Base-by-base conservation (phyloP, 2,888 invertebrate genomes). In the Scotopteryx bipunctaria region DNA sequence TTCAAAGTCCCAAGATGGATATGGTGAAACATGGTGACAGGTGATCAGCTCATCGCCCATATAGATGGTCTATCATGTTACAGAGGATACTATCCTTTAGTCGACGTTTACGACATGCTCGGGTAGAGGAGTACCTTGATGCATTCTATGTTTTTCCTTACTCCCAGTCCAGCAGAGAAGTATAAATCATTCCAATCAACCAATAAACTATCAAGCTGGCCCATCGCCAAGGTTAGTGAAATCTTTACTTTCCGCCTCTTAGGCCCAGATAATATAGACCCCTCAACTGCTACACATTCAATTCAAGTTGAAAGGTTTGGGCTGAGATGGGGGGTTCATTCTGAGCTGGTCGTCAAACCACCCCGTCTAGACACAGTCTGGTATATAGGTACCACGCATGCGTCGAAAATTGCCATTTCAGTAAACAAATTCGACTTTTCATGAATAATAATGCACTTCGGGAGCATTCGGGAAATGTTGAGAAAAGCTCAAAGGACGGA, bases 291-390 rank as follows among this genome's bases (percentile, higher is more conserved):
- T 46, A 38, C 42, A 35, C 17, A 36, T 48, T 60, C 23, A 13
- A 43, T 41, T 37, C 33, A 46, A 53, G 32, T 37, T 57, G 19
- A 60, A 50, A 42, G 35, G 43, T 23, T 51, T 52, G 40, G 27
- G 47, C 49, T 46, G 47, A 49, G 44, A 33, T 40, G 38, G 48
- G 48, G 38, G 63, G 73, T 45, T 65, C 77, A 64, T 25, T 50
- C 55, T 63, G 67, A 17, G 45, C 32, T 69, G 69, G 79, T 49
- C 45, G 44, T 52, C n/a, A 69, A 66, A 69, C 64, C 76, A 69
- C 80, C 78, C 81, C 59, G 84, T 85, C 84, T 85, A 85, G 84
- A 85, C 83, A 54, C 55, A 65, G 83, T 81, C 82, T 81, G 78
- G 68, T 56, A n/a, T n/a, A n/a, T n/a, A n/a, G 54, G 52, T 52